A percentile compares a stretch with the other conserved stretches of the same genome.
phyloP scores from a whole-genome alignment of 2,797 vertebrate species.

The Epinephelus coioides region DNA sequence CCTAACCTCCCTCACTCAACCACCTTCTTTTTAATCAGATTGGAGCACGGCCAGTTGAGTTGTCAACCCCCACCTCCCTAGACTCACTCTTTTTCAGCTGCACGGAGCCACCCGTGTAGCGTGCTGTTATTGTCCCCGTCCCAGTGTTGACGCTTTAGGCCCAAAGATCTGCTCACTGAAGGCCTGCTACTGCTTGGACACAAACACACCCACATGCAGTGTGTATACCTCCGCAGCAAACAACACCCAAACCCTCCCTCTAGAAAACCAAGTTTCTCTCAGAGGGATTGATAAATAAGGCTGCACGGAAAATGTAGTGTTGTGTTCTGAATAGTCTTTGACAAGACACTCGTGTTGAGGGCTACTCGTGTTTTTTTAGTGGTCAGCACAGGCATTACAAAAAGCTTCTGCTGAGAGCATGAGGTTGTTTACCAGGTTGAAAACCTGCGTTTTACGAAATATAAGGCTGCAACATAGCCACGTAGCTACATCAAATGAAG shows the following conservation, averaged over 20 bases:
- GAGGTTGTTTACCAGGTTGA: constrained; percentile 41
- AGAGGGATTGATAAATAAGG: constrained; percentile 20
- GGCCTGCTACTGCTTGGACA: constrained; percentile 43
- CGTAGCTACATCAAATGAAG: constrained; percentile 6
- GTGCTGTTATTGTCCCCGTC: constrained; percentile 50
- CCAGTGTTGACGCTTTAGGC: constrained; percentile 54
- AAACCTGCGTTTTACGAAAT: constrained; percentile 24
- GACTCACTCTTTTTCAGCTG: constrained; percentile 30
- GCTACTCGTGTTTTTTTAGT: constrained; percentile 15
- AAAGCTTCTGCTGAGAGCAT: constrained; percentile 18
- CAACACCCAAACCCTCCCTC: background rate
- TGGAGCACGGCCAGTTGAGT: constrained; percentile 61
- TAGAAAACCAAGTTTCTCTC: constrained; percentile 23
- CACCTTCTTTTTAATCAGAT: constrained; percentile 53
- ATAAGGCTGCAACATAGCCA: constrained; percentile 25
- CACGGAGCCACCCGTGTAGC: constrained; percentile 32
- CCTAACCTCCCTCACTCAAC: constrained; percentile 25
- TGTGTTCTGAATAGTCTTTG: constrained; percentile 24
- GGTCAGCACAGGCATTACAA: constrained; percentile 32
- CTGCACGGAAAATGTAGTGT: constrained; percentile 32
- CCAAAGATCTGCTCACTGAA: constrained; percentile 48
- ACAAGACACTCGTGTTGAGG: constrained; percentile 21
- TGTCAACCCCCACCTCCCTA: constrained; percentile 26
- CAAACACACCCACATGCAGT: constrained; percentile 48
- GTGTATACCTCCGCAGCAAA: constrained; percentile 42